Evolutionary conservation across 2,888 invertebrate genomes (phyloP), one percentile per base, ranked within the genome.

Genomic region (Ecliptopera silaceata): DNA sequence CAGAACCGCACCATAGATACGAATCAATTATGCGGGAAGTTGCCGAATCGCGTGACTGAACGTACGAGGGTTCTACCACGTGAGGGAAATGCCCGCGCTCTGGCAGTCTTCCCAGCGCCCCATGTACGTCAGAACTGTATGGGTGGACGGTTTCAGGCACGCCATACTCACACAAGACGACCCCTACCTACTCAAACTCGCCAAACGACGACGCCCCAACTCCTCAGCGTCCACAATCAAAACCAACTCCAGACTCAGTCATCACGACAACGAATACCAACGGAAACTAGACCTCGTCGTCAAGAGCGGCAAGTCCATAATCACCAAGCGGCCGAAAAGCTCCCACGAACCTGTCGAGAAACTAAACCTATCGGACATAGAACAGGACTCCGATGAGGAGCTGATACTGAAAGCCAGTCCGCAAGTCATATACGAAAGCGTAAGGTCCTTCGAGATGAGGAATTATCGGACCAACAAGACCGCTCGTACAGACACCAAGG

Each of bases 81-180:
- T 67, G 68, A 66, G 59, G 70, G 77, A 88, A 81, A 93, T 93
- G 93, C 89, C 89, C 69, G 89, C 86, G 63, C 92, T 93, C 77
- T 94, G 93, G 93, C 93, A 93, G 77, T 91, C 93, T 65, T 93
- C 93, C 61, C 92, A 92, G 80, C 88, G 92, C 62, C 93, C 93
- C 73, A 84, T 93, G 80, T 93, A 93, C 80, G 88, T 93, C 63
- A 89, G 91, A 70, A 93, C 93, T 42, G 92, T 93, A 49, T 96
- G 96, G 96, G 93, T 94, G 56, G 93, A 95, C 74, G 95, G 95
- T 15, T 93, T 94, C 68, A 92, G 95, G 64, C 94, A 94, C 86
- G 95, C 95, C 13, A 92, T 95, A 44, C 86, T 95, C 47, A 91
- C 93, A 4, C 87, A 93, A 57, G 93, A 94, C 82, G 95, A 95